Evolutionary conservation across 2,797 vertebrate genomes (phyloP).

Genomic region (Menidia menidia): DNA sequence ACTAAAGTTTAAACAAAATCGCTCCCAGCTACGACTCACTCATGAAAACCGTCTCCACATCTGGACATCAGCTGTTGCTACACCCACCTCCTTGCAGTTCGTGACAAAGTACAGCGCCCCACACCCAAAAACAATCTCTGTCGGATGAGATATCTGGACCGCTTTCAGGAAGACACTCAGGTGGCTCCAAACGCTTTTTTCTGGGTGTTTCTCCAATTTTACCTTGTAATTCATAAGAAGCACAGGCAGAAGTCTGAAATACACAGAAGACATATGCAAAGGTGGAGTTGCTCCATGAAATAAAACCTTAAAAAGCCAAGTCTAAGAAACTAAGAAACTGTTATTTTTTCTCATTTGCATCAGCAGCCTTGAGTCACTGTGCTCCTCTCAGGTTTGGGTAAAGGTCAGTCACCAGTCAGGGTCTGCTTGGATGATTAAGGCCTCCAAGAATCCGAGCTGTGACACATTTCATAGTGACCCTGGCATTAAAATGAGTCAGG

Average conservation of each 20-base stretch:
- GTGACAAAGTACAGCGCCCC: constrained; percentile 57
- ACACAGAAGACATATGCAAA: background rate
- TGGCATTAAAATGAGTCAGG: constrained; percentile 61
- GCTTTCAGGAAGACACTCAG: constrained; percentile 8
- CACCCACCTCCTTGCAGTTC: constrained; percentile 44
- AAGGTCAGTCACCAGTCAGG: constrained; percentile 49
- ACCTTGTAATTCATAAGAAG: constrained; percentile 5
- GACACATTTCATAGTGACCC: constrained; percentile 61
- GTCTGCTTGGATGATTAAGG: constrained; percentile 48
- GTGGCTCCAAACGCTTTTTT: background rate
- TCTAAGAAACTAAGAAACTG: background rate
- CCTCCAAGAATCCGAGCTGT: constrained; percentile 31
- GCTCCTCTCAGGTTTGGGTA: constrained; percentile 4
- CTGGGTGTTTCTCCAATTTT: background rate
- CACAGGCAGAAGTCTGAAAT: background rate
- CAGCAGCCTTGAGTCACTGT: constrained; percentile 14
- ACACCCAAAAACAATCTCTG: constrained; percentile 59
- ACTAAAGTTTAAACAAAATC: constrained; percentile 20
- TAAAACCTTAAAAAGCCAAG: background rate
- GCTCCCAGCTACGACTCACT: constrained; percentile 13
- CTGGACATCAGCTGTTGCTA: constrained; percentile 72
- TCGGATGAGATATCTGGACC: constrained; percentile 43
- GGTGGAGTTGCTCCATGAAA: background rate
- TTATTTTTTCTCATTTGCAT: background rate
- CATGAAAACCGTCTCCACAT: constrained; percentile 56